Conservation (phyloP, 2,888 invertebrate species). For the Hanleya hanleyi region DNA sequence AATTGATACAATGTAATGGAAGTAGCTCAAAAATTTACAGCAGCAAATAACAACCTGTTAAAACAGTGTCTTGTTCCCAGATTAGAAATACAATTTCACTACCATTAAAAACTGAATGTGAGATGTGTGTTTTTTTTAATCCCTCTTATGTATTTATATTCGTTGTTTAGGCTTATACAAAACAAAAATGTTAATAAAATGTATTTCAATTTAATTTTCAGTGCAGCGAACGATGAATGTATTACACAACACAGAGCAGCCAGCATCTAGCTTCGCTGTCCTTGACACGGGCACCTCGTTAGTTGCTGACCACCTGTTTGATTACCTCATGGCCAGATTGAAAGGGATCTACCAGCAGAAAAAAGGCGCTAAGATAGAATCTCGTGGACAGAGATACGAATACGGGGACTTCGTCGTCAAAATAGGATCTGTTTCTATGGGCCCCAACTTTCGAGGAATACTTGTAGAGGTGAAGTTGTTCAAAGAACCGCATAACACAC, state of each 20-base stretch:
- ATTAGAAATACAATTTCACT: too few species aligned
- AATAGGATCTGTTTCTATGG: slow-evolving; percentile 93
- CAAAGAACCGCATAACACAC: background rate
- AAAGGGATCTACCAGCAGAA: slow-evolving; percentile 90
- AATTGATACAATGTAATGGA: too few species aligned
- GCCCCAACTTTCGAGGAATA: slow-evolving; percentile 91
- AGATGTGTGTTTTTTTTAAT: too few species aligned
- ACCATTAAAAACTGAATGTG: too few species aligned
- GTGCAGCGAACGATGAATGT: slow-evolving; percentile 91
- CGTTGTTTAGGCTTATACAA: background rate
- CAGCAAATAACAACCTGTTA: too few species aligned
- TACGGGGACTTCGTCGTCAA: slow-evolving; percentile 93
- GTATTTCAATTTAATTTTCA: slow-evolving; percentile 61
- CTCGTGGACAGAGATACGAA: slow-evolving; percentile 80
- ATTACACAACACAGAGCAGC: slow-evolving; percentile 96
- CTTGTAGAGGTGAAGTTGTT: slow-evolving; percentile 85
- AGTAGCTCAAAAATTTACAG: too few species aligned
- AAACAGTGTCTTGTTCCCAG: too few species aligned
- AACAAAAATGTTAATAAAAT: background rate
- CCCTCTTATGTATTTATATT: too few species aligned
- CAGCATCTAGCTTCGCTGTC: slow-evolving; percentile 93
- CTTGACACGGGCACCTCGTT: slow-evolving; percentile 89
- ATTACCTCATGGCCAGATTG: slow-evolving; percentile 91
- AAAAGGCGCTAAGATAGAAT: slow-evolving; percentile 83
- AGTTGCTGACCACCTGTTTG: slow-evolving; percentile 92